Conservation (phyloP, 1,140 invertebrate genomes). For the Lordiphosa collinella region DNA sequence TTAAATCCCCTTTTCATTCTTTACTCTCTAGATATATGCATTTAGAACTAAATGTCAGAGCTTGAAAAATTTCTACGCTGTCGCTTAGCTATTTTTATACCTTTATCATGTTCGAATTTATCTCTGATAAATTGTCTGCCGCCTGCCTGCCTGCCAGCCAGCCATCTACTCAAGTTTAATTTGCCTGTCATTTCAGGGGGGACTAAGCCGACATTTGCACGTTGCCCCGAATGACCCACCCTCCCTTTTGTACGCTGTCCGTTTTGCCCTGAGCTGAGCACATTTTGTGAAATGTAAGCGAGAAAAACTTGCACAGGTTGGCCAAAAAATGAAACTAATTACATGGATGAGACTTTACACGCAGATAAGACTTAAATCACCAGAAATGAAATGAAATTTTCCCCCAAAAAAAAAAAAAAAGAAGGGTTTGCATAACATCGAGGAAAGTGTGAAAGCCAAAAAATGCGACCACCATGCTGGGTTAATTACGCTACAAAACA, state of each 20-base stretch:
- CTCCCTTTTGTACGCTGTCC: slow-evolving; percentile 2
- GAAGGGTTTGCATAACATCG: slow-evolving; percentile 30
- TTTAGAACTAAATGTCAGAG: too few species aligned
- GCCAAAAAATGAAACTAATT: slow-evolving; percentile 59
- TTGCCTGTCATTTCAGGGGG: slow-evolving; percentile 65
- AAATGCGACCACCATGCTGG: slow-evolving; percentile 49
- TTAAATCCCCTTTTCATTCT: too few species aligned
- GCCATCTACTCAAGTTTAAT: slow-evolving; percentile 67
- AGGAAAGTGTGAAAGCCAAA: slow-evolving; percentile 54
- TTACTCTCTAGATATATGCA: too few species aligned
- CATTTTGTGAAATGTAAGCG: slow-evolving; percentile 68
- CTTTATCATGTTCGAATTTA: slow-evolving; percentile 34
- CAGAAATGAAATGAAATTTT: slow-evolving; percentile 43
- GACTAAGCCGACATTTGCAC: slow-evolving; percentile 61
- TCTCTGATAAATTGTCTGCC: slow-evolving; percentile 66
- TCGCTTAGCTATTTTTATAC: slow-evolving; percentile 22
- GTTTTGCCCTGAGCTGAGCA: slow-evolving; percentile 38
- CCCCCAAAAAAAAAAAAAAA: slow-evolving; percentile 3
- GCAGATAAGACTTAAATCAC: slow-evolving; percentile 70
- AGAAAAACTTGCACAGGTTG: slow-evolving; percentile 35
- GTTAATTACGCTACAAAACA: slow-evolving; percentile 74
- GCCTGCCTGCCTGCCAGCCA: slow-evolving; percentile 17
- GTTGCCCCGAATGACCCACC: slow-evolving; percentile 19
- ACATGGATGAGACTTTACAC: slow-evolving; percentile 65
- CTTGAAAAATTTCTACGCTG: slow-evolving; percentile 1